Conservation (phyloP, 2,113 vertebrate species). For the Dolichallabes microphthalmus region DNA sequence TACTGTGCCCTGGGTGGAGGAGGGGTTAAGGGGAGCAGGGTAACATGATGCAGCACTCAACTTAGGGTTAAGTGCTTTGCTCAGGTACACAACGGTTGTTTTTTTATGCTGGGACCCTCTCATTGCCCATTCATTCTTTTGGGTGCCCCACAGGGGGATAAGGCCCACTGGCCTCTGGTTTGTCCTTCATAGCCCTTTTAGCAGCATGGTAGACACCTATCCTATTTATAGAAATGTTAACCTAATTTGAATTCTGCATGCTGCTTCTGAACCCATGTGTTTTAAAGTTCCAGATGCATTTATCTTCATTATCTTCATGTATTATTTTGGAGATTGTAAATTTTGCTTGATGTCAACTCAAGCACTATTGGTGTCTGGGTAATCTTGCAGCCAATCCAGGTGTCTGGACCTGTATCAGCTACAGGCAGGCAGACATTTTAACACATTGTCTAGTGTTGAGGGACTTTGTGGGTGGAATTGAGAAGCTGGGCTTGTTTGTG, state of each 20-base stretch:
- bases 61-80: conserved; percentile 58
- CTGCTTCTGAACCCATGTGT: background rate
- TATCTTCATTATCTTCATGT: background rate
- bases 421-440: conserved; percentile 44
- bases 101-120: conserved; percentile 53
- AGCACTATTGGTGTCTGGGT: conserved; percentile 19
- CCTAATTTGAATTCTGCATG: conserved; percentile 12
- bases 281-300: background rate
- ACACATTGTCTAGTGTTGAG: conserved; percentile 41
- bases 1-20: conserved; percentile 47
- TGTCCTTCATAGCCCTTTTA: conserved; percentile 37
- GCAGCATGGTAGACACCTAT: conserved; percentile 26
- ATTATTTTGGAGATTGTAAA: conserved; percentile 23
- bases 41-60: conserved; percentile 59
- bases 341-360: conserved; percentile 28
- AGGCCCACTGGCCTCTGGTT: conserved; percentile 39
- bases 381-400: conserved; percentile 37
- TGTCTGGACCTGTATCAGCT: conserved; percentile 37
- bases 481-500: conserved; percentile 44
- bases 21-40: conserved; percentile 52
- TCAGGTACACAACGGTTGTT: conserved; percentile 55
- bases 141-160: conserved; percentile 42
- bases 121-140: conserved; percentile 50
- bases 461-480: conserved; percentile 27
- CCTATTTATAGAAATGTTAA: conserved; percentile 22